Evolutionary conservation across 2,888 invertebrate species (phyloP).

Genomic region (Drosophila imparisetae): DNA sequence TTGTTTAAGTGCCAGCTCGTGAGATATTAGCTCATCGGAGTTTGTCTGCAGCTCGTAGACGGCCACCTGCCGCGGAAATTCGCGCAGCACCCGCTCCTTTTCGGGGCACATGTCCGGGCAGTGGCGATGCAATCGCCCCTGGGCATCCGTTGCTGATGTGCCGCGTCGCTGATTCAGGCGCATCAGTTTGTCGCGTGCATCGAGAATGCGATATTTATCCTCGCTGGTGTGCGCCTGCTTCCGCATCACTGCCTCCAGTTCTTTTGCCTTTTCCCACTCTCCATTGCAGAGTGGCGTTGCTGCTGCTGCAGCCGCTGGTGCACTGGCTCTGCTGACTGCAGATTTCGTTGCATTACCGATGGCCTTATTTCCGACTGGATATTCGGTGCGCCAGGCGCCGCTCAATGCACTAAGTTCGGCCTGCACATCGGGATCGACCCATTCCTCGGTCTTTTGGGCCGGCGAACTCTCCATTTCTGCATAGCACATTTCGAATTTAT

Average conservation of each 20-base stretch:
- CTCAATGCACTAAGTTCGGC: slow-evolving; percentile 89
- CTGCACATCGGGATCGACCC: slow-evolving; percentile 88
- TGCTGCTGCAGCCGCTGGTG: background rate
- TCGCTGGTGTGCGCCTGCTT: slow-evolving; percentile 88
- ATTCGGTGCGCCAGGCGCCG: slow-evolving; percentile 51
- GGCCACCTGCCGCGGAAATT: slow-evolving; percentile 90
- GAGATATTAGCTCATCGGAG: slow-evolving; percentile 87
- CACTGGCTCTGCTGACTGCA: slow-evolving; percentile 2
- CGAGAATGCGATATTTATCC: slow-evolving; percentile 91
- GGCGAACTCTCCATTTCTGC: slow-evolving; percentile 85
- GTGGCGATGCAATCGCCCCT: slow-evolving; percentile 87
- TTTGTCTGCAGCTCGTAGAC: slow-evolving; percentile 83
- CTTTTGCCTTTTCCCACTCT: slow-evolving; percentile 12
- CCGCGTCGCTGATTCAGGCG: slow-evolving; percentile 87
- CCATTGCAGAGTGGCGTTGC: background rate
- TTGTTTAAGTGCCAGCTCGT: slow-evolving; percentile 93
- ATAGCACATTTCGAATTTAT: slow-evolving; percentile 87
- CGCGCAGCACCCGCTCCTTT: slow-evolving; percentile 94
- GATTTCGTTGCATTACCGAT: background rate
- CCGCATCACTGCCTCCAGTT: slow-evolving; percentile 87
- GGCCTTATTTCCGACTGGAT: slow-evolving; percentile 7
- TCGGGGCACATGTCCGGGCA: slow-evolving; percentile 99
- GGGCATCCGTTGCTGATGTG: slow-evolving; percentile 85
- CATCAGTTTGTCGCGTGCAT: slow-evolving; percentile 93
- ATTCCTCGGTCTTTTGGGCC: slow-evolving; percentile 82